phyloP scores from a whole-genome alignment of 2,113 vertebrate genomes.

The Globicephala melas region DNA sequence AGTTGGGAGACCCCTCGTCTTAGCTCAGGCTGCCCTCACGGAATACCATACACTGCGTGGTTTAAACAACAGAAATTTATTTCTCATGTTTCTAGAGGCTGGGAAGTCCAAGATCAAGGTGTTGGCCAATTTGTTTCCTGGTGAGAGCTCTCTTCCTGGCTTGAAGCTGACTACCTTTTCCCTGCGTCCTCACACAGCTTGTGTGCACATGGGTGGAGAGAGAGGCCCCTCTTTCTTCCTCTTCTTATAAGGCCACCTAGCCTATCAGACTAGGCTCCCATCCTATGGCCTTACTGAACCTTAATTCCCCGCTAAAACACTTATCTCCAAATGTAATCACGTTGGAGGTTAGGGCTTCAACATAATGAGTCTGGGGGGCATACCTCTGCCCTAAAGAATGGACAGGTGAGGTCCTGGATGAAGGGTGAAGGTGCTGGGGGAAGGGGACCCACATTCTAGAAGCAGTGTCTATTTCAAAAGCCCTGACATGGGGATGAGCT shows the following conservation, averaged over 20 bases:
- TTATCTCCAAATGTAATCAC: not conserved
- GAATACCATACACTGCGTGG: not conserved
- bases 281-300: no score
- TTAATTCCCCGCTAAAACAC: not conserved
- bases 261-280: no score
- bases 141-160: not conserved
- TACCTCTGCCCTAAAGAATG: not conserved
- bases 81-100: not conserved
- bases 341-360: not conserved
- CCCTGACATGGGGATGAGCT: no score
- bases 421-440: not conserved
- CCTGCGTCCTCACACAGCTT: not conserved
- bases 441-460: not conserved
- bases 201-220: fast-evolving
- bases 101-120: not conserved
- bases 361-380: not conserved
- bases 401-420: not conserved
- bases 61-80: no score
- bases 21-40: fast-evolving
- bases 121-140: not conserved
- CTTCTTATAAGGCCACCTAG: not conserved
- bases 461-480: not conserved
- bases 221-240: not conserved
- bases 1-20: no score
- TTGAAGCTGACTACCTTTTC: not conserved